These are phyloP conservation scores for Drosophila koepferae DNA, from an alignment of 2,888 invertebrate genomes.

Conservation along the genomic window DNA sequence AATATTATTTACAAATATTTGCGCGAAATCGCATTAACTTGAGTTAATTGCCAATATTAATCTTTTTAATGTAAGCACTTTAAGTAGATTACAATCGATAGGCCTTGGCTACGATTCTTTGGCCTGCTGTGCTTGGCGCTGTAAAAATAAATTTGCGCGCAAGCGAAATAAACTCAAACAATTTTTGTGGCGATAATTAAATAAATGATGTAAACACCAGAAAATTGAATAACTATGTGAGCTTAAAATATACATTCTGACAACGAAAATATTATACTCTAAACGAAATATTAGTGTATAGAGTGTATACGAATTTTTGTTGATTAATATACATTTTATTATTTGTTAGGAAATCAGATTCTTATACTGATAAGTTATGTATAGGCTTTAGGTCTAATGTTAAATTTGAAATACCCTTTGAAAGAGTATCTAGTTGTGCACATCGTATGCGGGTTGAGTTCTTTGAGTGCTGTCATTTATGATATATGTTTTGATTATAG, in stretches of 20 bases:
- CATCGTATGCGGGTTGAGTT: not conserved
- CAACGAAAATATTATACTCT: not conserved
- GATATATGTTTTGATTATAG: constrained; percentile 24
- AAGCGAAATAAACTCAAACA: constrained; percentile 2
- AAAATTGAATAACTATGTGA: constrained; percentile 9
- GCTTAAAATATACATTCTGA: not conserved
- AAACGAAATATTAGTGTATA: not conserved
- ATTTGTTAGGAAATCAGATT: not conserved
- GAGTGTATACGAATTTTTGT: not conserved
- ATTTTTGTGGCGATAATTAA: constrained; percentile 35
- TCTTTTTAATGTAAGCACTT: constrained; percentile 33
- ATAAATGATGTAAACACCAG: constrained; percentile 41
- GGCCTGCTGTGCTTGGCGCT: constrained; percentile 28
- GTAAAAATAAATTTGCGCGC: constrained; percentile 7
- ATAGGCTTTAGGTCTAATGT: not conserved
- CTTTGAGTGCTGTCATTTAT: constrained; percentile 10
- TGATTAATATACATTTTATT: not conserved
- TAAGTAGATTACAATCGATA: constrained; percentile 14
- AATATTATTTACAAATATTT: constrained; percentile 28
- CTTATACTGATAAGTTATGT: not conserved
- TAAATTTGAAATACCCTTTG: not conserved
- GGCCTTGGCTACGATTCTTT: constrained; percentile 3
- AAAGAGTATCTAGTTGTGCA: not conserved
- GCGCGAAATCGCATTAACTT: constrained; percentile 16
- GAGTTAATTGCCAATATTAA: constrained; percentile 32